Base-by-base conservation (phyloP, 92 coral and sea anemone species). In the Anthopleura xanthogrammica region DNA sequence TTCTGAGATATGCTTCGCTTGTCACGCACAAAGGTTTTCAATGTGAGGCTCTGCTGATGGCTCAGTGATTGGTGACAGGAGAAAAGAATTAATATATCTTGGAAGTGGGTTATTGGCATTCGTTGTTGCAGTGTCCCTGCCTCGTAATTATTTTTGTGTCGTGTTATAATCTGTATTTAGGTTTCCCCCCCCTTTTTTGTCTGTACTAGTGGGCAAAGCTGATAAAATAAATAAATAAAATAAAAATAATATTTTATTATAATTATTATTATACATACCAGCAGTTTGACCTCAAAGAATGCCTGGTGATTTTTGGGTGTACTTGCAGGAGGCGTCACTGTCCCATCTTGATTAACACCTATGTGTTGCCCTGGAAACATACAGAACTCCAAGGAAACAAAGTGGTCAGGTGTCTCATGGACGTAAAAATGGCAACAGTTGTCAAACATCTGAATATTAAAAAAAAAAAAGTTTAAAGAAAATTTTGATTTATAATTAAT, bases 321-420 rank as follows among this genome's bases (percentile, higher is more conserved):
- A 56, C 79, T 74, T 10, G 81, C 80, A 48, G 92, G 92, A 7
- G 90, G 83, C 20, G 83, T 22, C 52, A 89, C 29, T 16, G 79
- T 78, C 36, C 92, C 92, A 73, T 82, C 79, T 12, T 71, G 60
- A 43, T 83, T 72, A 0, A 86, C 87, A 7, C 92, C 92, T 54
- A 89, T 82, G 66, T 86, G 86, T 54, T 89, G 92, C 0, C 92
- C 87, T 41, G 87, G 92, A 39, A 82, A 86, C 92, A 89, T 86
- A 56, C 92, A 89, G 19, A 80, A 71, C 76, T 86, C 87, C 72
- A 89, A 85, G 11, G 90, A 77, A n/a, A 86, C 85, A 52, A 78
- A 83, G 1, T 89, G 90, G 83, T 89, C 88, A 6, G 90, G 92
- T 12, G 92, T 82, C 87, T 89, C 90, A 66, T 86, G 92, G 16